phyloP scores from a whole-genome alignment of 2,888 invertebrate genomes.

The Drosophila antonietae region DNA sequence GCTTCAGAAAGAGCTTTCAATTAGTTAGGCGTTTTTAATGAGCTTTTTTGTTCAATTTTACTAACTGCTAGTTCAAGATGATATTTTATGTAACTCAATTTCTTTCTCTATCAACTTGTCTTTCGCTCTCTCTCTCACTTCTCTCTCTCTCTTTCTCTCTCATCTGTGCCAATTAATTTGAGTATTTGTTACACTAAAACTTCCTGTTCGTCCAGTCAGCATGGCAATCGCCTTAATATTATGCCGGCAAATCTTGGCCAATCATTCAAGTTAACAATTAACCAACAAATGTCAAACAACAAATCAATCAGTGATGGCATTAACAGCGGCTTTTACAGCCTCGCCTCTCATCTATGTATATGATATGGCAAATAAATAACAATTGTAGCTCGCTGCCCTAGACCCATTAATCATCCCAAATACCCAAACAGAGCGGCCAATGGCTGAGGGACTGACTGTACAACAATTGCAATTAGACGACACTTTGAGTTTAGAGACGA shows the following conservation, averaged over 20 bases:
- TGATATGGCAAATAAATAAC: constrained; percentile 36
- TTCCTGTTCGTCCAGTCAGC: constrained; percentile 53
- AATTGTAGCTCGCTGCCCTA: constrained; percentile 17
- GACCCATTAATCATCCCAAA: constrained; percentile 66
- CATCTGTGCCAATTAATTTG: constrained; percentile 31
- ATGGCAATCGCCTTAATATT: constrained; percentile 65
- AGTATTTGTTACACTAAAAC: constrained; percentile 30
- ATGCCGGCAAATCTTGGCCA: constrained; percentile 53
- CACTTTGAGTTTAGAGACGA: constrained; percentile 6
- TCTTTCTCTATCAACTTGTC: background rate
- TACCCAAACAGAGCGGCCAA: background rate
- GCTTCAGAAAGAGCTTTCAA: background rate
- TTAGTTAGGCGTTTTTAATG: background rate
- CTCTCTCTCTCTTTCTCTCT: background rate
- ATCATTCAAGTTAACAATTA: constrained; percentile 77
- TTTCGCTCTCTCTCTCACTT: background rate
- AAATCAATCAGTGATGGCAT: constrained; percentile 70
- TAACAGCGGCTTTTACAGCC: constrained; percentile 32
- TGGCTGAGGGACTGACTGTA: background rate
- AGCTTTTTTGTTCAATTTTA: background rate
- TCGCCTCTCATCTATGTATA: constrained; percentile 10
- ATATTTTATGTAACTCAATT: background rate
- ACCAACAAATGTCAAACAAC: constrained; percentile 59
- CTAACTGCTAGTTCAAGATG: background rate
- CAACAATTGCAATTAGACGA: constrained; percentile 20